Evolutionary conservation across 2,113 vertebrate genomes (phyloP).

Genomic region (Ascaphus truei): DNA sequence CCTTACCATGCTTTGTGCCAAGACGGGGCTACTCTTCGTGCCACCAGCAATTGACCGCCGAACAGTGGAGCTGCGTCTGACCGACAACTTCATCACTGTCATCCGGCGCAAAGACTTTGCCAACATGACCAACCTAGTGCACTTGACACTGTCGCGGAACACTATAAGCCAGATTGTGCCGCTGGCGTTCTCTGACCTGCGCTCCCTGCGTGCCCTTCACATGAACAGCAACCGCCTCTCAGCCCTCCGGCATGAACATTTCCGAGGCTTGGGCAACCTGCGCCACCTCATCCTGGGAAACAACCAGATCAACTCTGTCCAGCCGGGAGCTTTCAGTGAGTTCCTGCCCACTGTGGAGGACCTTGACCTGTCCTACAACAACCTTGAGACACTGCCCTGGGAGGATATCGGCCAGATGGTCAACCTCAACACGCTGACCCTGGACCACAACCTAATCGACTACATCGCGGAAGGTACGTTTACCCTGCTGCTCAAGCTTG

Average conservation of each 20-base stretch:
- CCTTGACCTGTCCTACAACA: conserved; percentile 91
- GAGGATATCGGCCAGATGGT: conserved; percentile 86
- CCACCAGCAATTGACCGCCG: conserved; percentile 85
- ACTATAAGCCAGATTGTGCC: conserved; percentile 87
- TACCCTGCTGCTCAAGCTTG: conserved; percentile 80
- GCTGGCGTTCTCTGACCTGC: conserved; percentile 78
- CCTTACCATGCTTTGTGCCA: conserved; percentile 88
- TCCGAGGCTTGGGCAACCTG: conserved; percentile 81
- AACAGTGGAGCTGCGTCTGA: conserved; percentile 87
- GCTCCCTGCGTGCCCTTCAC: conserved; percentile 81
- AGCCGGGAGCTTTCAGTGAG: conserved; percentile 75
- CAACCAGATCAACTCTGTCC: conserved; percentile 86
- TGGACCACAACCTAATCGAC: conserved; percentile 92
- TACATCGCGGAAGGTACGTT: conserved; percentile 82
- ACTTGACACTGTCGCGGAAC: conserved; percentile 90
- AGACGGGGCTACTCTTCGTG: conserved; percentile 86
- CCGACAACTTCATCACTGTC: conserved; percentile 90
- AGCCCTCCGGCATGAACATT: conserved; percentile 72
- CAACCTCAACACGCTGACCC: conserved; percentile 83
- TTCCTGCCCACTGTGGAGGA: conserved; percentile 90
- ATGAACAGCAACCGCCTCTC: conserved; percentile 88
- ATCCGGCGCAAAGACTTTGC: conserved; percentile 83
- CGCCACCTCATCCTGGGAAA: conserved; percentile 90
- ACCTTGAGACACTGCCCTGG: conserved; percentile 82
- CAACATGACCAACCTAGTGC: conserved; percentile 94